Conservation (phyloP, 2,797 vertebrate genomes). For the Sebastes taczanowskii region DNA sequence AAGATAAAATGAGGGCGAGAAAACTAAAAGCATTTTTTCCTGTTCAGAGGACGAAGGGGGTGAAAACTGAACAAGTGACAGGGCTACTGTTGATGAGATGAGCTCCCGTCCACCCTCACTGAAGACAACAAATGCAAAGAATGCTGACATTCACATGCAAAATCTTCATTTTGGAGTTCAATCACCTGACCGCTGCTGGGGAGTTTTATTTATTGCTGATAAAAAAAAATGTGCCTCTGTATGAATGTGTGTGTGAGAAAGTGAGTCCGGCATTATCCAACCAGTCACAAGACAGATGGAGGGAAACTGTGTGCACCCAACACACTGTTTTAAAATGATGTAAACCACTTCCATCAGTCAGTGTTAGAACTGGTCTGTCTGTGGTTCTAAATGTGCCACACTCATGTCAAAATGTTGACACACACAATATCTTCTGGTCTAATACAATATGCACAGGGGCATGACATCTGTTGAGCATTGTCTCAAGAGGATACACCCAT, state of each 20-base stretch:
- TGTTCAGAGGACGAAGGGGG: conserved; percentile 58
- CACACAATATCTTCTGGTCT: background rate
- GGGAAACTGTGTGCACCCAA: background rate
- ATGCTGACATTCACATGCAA: conserved; percentile 49
- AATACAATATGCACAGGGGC: background rate
- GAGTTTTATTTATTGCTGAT: conserved; percentile 18
- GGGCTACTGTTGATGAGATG: conserved; percentile 49
- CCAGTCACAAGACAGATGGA: conserved; percentile 14
- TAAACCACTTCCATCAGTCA: background rate
- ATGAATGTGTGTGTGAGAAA: background rate
- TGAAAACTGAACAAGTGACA: conserved; percentile 60
- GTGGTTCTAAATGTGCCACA: background rate
- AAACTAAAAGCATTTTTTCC: conserved; percentile 41
- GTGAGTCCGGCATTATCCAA: background rate
- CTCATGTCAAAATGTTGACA: too few species aligned
- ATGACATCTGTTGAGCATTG: background rate
- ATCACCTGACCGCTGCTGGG: conserved; percentile 17
- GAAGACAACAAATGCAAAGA: conserved; percentile 48
- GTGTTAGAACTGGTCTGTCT: background rate
- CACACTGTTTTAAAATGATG: background rate
- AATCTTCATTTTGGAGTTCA: conserved; percentile 42
- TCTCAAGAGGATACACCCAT: background rate
- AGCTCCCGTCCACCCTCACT: background rate
- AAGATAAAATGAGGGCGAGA: conserved; percentile 65
- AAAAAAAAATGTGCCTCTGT: background rate